A percentile compares a stretch with the other conserved stretches of the same genome.
phyloP scores from a whole-genome alignment of 2,888 invertebrate genomes.

The Leptopterna dolabrata region DNA sequence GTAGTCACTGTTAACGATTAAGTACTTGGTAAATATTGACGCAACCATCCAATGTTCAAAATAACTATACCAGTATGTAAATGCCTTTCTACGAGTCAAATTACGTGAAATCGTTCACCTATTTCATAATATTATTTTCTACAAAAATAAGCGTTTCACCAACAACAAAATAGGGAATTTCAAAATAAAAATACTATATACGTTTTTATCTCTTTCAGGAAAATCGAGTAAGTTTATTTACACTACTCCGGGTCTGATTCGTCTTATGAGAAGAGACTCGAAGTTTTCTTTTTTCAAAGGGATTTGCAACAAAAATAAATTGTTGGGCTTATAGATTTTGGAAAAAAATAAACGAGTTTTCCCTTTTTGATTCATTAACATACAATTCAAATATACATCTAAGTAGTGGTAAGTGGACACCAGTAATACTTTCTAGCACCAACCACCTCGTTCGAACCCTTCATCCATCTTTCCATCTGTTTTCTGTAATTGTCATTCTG shows the following conservation, averaged over 20 bases:
- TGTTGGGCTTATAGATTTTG: not conserved
- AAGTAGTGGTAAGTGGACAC: not conserved
- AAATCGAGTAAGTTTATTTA: not conserved
- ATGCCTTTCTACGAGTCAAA: not conserved
- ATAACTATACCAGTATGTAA: not conserved
- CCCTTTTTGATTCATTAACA: not conserved
- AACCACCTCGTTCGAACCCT: not conserved
- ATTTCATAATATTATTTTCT: not conserved
- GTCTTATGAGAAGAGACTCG: not conserved
- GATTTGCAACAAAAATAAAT: conserved; percentile 39
- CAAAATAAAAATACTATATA: conserved; percentile 9
- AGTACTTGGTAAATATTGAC: not conserved
- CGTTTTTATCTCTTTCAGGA: not conserved
- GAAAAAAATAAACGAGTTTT: not conserved
- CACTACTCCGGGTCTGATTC: not conserved
- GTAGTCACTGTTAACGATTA: too few relatives aligned
- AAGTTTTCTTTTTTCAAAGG: not conserved
- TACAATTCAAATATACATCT: conserved; percentile 12
- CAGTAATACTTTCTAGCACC: not conserved
- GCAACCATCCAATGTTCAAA: not conserved
- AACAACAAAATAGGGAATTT: conserved; percentile 26
- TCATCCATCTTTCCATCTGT: too few relatives aligned
- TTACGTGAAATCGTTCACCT: not conserved
- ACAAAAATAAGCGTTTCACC: conserved; percentile 34
- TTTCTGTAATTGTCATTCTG: too few relatives aligned